These are phyloP conservation scores for Sarcophaga carnaria DNA, from an alignment of 2,888 invertebrate genomes.

Conservation along the genomic window DNA sequence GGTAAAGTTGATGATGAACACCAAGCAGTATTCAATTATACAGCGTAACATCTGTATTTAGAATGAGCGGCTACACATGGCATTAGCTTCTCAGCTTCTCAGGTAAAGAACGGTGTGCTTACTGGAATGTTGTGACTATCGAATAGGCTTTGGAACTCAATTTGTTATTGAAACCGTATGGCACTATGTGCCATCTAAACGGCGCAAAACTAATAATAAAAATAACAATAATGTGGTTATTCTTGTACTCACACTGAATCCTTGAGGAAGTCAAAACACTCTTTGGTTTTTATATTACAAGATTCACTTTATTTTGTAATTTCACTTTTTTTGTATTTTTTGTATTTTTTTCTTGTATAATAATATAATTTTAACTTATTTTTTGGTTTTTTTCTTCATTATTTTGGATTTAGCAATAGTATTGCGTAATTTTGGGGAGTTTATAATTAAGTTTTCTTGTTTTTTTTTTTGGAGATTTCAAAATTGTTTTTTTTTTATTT, in stretches of 20 bases:
- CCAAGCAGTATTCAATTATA: too few relatives aligned
- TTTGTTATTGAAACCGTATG: too few relatives aligned
- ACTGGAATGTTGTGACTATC: too few relatives aligned
- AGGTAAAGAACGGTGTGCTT: too few relatives aligned
- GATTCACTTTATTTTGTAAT: constrained; percentile 80
- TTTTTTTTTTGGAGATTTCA: constrained; percentile 59
- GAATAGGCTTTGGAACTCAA: too few relatives aligned
- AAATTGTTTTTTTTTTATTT: constrained; percentile 46
- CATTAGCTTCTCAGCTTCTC: too few relatives aligned
- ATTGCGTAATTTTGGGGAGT: constrained; percentile 58
- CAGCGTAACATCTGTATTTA: too few relatives aligned
- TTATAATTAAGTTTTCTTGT: constrained; percentile 21
- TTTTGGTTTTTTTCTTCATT: neutral
- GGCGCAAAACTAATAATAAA: too few relatives aligned
- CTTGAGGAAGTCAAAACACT: neutral
- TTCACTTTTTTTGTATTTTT: constrained; percentile 63
- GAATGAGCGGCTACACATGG: too few relatives aligned
- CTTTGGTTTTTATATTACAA: constrained; percentile 78
- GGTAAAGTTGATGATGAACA: too few relatives aligned
- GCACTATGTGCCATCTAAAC: too few relatives aligned
- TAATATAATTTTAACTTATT: constrained; percentile 76
- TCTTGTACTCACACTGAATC: neutral
- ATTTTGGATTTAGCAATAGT: constrained; percentile 67
- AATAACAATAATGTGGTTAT: too few relatives aligned
- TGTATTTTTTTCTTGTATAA: constrained; percentile 77